These are phyloP conservation scores for Brachynemurus nebulosus DNA, from an alignment of 2,888 invertebrate species.

Conservation along the genomic window DNA sequence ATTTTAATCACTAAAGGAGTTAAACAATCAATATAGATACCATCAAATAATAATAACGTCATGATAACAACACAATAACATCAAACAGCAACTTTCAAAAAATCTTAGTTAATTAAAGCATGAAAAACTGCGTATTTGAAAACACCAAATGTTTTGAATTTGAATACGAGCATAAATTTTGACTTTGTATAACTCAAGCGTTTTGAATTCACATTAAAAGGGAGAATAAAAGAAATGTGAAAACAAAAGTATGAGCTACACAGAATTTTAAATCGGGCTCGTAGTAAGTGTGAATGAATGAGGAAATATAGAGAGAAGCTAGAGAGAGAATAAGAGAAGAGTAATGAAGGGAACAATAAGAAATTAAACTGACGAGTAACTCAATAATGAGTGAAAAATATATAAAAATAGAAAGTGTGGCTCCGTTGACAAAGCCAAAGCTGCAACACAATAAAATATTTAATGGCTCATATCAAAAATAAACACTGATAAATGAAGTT, in stretches of 20 bases:
- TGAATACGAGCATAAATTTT: conserved; percentile 4
- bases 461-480: conserved; percentile 6
- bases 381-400: conserved; percentile 6
- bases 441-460: conserved; percentile 7
- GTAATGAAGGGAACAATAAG: conserved; percentile 1
- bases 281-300: conserved; percentile 7
- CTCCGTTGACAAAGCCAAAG: conserved; percentile 10
- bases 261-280: conserved; percentile 6
- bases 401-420: conserved; percentile 5
- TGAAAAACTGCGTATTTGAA: no score
- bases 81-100: no score
- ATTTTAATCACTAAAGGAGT: no score
- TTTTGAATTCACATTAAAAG: background rate
- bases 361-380: conserved; percentile 4
- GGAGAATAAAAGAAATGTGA: background rate
- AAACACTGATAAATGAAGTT: no score
- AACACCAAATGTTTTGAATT: no score
- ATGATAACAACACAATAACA: no score
- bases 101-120: no score
- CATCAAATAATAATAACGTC: no score
- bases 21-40: no score
- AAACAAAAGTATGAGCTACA: background rate
- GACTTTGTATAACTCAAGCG: background rate
- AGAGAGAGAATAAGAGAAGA: background rate
- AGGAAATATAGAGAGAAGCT: conserved; percentile 5